These are phyloP conservation scores for Ctenopoma multispine DNA, from an alignment of 2,797 vertebrate species.

Conservation along the genomic window DNA sequence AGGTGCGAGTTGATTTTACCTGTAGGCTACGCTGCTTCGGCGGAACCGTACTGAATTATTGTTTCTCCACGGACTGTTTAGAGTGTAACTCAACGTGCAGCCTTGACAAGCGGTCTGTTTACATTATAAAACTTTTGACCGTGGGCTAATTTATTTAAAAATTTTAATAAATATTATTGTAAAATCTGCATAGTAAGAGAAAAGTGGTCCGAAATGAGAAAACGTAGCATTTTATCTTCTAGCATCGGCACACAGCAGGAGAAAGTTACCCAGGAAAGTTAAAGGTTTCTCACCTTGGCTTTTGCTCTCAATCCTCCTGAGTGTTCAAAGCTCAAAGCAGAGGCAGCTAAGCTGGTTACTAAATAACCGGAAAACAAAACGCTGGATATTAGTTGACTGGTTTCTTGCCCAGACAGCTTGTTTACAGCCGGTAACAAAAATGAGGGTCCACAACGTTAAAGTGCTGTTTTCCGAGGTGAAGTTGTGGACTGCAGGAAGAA, in stretches of 20 bases:
- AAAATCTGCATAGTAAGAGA: rapidly evolving
- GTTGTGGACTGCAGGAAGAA: conserved; percentile 41
- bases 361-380: background rate
- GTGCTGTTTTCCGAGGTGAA: conserved; percentile 48
- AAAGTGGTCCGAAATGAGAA: rapidly evolving
- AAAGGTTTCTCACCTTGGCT: conserved; percentile 43
- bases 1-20: background rate
- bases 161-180: too few species aligned
- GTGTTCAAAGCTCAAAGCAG: conserved; percentile 23
- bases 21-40: rapidly evolving
- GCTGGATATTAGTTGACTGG: background rate
- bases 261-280: background rate
- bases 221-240: background rate
- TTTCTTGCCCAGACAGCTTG: background rate
- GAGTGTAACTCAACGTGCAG: conserved; percentile 29
- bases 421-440: conserved; percentile 14
- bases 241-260: background rate
- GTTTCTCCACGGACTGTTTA: conserved; percentile 23
- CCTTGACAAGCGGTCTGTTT: conserved; percentile 12
- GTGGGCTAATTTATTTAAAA: background rate
- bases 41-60: conserved; percentile 36
- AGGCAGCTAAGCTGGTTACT: background rate
- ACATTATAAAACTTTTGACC: background rate
- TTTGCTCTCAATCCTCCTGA: conserved; percentile 8
- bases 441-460: conserved; percentile 53